Base-by-base conservation (phyloP, 2,113 vertebrate species). In the Pristiophorus japonicus region DNA sequence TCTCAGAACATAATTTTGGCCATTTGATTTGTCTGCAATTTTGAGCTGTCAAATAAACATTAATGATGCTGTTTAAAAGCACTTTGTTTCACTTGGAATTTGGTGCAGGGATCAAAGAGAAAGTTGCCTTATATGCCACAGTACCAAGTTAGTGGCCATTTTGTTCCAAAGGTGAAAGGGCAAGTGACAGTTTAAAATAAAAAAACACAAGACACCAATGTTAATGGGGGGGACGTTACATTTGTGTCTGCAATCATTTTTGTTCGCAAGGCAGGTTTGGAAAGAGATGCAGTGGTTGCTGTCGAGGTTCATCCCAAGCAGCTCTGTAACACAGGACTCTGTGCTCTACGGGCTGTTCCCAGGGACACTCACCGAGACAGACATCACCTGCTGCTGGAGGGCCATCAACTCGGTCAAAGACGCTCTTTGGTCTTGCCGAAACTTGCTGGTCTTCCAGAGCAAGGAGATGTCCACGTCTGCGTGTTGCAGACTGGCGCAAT, bases 1-100 rank as follows among this genome's bases (percentile, higher is more conserved):
- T 92, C 88, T 92, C 88, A 22, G 88, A 92, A 63, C 88, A 92
- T 92, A 92, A 92, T 92, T 92, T 63, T 92, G 59, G 34, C 88
- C 88, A 63, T 92, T 91, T 92, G 88, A 92, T 92, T 92, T 63
- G 34, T 38, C 88, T 38, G 30, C 88, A 65, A 92, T 63, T 65
- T 92, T 65, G 59, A 42, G 59, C 88, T 92, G 88, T 92, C 88
- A 92, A 65, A 92, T 92, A 63, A 92, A 65, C 88, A 63, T 92
- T 92, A 92, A 65, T 92, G 88, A 92, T 38, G 88, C 88, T 63
- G 62, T 62, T 92, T 92, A 92, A 65, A 92, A 63, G 59, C 88
- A 62, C 55, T 91, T 62, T 38, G 75, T 91, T 91, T 62, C 88
- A 91, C 12, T 63, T 92, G 59, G 59, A 92, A 92, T 63, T 92